Conservation (phyloP, 2,888 invertebrate species). For the Choristoneura rosaceana region DNA sequence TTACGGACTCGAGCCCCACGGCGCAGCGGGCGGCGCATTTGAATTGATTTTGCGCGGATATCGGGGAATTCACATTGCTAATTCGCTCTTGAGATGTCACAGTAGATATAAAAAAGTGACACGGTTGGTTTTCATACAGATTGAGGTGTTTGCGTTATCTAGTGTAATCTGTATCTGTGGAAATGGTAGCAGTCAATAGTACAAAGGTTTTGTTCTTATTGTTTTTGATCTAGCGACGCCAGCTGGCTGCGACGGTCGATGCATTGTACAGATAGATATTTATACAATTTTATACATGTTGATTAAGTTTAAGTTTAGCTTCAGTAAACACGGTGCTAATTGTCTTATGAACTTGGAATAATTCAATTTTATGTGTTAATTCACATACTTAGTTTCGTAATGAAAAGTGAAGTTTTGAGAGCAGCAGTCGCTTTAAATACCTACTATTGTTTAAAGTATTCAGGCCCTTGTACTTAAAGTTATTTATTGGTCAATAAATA, state of each 20-base stretch:
- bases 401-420: slow-evolving; percentile 15
- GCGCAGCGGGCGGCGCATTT: no score
- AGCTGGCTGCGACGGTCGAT: background rate
- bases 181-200: slow-evolving; percentile 26
- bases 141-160: no score
- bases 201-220: slow-evolving; percentile 38
- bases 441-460: slow-evolving; percentile 38
- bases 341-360: slow-evolving; percentile 33
- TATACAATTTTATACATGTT: slow-evolving; percentile 57
- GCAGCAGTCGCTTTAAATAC: slow-evolving; percentile 39
- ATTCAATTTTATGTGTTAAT: slow-evolving; percentile 18
- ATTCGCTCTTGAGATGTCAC: no score
- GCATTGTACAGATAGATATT: slow-evolving; percentile 57
- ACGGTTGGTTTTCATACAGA: no score
- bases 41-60: no score
- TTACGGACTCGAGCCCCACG: no score
- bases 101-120: no score
- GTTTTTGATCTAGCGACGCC: slow-evolving; percentile 15
- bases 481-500: slow-evolving; percentile 71
- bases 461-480: slow-evolving; percentile 72
- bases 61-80: no score
- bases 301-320: slow-evolving; percentile 60
- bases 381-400: slow-evolving; percentile 17
- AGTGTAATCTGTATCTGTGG: no score
- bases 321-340: slow-evolving; percentile 47